A percentile compares a stretch with the other conserved stretches of the same genome.
These are phyloP conservation scores for Momotus momota DNA, from an alignment of 2,797 vertebrate species.

Conservation along the genomic window DNA sequence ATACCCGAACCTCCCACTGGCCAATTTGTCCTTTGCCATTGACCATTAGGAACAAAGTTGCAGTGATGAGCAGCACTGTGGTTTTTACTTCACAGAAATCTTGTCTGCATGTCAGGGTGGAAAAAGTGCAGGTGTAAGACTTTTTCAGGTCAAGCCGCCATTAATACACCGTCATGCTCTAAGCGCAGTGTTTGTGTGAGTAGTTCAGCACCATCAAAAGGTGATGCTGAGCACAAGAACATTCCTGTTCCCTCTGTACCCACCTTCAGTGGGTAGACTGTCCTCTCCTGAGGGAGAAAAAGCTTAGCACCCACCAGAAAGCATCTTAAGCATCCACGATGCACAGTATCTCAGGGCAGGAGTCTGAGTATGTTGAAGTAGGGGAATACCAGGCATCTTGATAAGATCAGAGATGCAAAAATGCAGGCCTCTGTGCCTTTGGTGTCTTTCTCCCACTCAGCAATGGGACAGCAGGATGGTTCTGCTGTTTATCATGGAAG, in stretches of 20 bases:
- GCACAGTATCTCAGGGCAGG: background rate
- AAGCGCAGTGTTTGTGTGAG: background rate
- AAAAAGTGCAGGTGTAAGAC: background rate
- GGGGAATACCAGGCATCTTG: too few species aligned
- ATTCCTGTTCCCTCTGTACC: background rate
- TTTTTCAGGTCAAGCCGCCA: background rate
- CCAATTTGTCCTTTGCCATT: background rate
- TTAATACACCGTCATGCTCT: background rate
- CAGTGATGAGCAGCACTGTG: background rate
- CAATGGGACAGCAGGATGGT: background rate
- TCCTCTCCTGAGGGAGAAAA: background rate
- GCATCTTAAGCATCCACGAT: background rate
- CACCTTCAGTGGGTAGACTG: rapidly evolving
- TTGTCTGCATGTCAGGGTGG: rapidly evolving
- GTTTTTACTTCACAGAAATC: background rate
- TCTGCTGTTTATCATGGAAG: background rate
- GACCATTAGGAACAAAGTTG: background rate
- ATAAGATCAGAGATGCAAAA: background rate
- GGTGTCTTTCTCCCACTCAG: background rate
- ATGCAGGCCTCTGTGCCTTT: background rate
- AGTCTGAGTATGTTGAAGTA: background rate
- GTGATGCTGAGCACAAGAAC: rapidly evolving
- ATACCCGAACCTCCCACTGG: background rate
- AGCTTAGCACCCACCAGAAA: background rate
- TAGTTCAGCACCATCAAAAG: background rate